These are phyloP conservation scores for Colinus virginianus DNA, from an alignment of 2,113 vertebrate species.

Conservation along the genomic window DNA sequence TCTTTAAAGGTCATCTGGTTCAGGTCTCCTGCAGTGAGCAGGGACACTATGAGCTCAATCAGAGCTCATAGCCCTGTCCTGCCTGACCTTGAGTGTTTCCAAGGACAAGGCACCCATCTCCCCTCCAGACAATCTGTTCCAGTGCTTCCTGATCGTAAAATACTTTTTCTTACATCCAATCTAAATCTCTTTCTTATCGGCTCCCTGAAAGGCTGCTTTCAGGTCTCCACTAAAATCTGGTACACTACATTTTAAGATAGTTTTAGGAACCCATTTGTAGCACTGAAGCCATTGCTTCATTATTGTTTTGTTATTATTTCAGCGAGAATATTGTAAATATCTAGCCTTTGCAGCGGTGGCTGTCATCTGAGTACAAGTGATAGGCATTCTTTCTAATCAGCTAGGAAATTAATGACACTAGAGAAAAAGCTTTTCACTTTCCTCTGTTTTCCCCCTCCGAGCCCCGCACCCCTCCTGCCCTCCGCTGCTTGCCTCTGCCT, in stretches of 20 bases:
- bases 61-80: too few relatives aligned
- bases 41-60: too few relatives aligned
- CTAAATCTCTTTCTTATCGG: too few relatives aligned
- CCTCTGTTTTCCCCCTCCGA: too few relatives aligned
- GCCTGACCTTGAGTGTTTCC: too few relatives aligned
- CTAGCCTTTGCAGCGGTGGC: background rate
- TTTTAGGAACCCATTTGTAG: background rate
- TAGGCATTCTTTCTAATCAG: background rate
- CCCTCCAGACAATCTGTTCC: too few relatives aligned
- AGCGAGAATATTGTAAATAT: background rate
- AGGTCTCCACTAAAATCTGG: background rate
- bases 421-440: background rate
- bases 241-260: background rate
- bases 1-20: too few relatives aligned
- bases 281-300: background rate
- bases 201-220: too few relatives aligned
- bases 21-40: too few relatives aligned
- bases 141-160: too few relatives aligned
- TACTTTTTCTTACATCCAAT: background rate
- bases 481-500: fast-evolving
- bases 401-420: background rate
- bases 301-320: background rate
- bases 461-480: background rate
- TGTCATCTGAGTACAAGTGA: background rate
- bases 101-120: too few relatives aligned